These are phyloP conservation scores for Petrocephalus sullivani DNA, from an alignment of 2,797 vertebrate genomes.

Conservation along the genomic window DNA sequence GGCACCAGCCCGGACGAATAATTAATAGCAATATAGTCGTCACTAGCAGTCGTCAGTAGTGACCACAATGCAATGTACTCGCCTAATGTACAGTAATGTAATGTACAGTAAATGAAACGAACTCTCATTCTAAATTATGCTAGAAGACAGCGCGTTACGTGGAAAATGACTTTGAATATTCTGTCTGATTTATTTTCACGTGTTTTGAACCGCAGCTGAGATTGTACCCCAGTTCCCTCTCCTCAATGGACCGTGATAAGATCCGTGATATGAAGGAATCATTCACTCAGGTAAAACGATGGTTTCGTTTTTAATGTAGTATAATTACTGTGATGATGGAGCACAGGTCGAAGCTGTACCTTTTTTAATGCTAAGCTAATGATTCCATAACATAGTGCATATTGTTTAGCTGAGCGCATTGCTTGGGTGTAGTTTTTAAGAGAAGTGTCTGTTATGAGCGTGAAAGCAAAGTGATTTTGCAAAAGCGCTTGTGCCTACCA, in stretches of 20 bases:
- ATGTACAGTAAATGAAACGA: not conserved
- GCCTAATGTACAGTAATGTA: no score
- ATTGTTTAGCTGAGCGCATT: not conserved
- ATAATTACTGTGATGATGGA: not conserved
- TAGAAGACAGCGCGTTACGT: not conserved
- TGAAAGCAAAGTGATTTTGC: not conserved
- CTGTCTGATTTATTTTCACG: not conserved
- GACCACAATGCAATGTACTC: not conserved
- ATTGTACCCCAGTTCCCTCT: not conserved
- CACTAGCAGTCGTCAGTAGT: not conserved
- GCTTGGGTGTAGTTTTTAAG: not conserved
- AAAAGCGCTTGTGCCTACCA: not conserved
- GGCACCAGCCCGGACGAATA: not conserved
- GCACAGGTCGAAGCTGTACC: not conserved
- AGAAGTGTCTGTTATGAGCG: not conserved
- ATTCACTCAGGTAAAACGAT: slow-evolving; percentile 31
- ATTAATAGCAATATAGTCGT: not conserved
- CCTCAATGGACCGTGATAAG: slow-evolving; percentile 13
- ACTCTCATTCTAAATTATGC: not conserved
- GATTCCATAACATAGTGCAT: not conserved
- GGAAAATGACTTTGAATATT: not conserved
- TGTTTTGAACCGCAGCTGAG: not conserved
- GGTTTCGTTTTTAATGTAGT: not conserved
- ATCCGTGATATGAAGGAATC: slow-evolving; percentile 26
- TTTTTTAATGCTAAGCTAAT: not conserved